Base-by-base conservation (phyloP, 2,888 invertebrate genomes). In the Hetaerina titia region DNA sequence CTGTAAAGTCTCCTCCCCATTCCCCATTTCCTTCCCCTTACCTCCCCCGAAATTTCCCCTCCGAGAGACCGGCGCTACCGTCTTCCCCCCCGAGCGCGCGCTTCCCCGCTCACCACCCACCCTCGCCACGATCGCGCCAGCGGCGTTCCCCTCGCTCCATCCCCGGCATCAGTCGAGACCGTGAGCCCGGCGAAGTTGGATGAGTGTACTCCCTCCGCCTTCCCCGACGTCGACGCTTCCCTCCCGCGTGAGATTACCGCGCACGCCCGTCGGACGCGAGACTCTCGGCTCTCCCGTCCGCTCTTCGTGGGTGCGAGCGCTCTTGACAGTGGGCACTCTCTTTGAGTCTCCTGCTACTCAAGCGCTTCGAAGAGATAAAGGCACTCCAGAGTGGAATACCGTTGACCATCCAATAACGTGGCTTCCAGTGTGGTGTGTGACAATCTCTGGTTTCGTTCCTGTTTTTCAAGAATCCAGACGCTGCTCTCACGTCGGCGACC, bases 131-230 rank as follows among this genome's bases (percentile, higher is more conserved):
- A 9, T 45, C 45, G 17, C 89, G 56, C 58, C 31, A 31, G 22
- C 64, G 64, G 19, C 64, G 45, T 19, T 56, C 64, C 64, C 81
- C 63, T n/a, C 63, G 63, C 45, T 90, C 64, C 90, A 25, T 63
- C 90, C 64, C 90, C 90, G 89, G 89, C 89, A 89, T 89, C 89
- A 90, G 90, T 90, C 90, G 90, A 90, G 64, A 45, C 31, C 64
- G 90, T 22, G 90, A 90, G 22, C 22, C 31, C 90, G 63, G 63
- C 45, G 15, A 63, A 64, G 90, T 45, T 22, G 45, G 64, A 90
- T 22, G 64, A 64, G 22, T 17, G 25, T 2, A 17, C 64, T 31
- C 31, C 19, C 90, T 31, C 31, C 19, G 64, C 64, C 31, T 45
- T 25, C 74, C 19, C 69, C 5, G n/a, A 2, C 13, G 81, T 81